Base-by-base conservation (phyloP, 2,888 invertebrate genomes). In the Luperina testacea region DNA sequence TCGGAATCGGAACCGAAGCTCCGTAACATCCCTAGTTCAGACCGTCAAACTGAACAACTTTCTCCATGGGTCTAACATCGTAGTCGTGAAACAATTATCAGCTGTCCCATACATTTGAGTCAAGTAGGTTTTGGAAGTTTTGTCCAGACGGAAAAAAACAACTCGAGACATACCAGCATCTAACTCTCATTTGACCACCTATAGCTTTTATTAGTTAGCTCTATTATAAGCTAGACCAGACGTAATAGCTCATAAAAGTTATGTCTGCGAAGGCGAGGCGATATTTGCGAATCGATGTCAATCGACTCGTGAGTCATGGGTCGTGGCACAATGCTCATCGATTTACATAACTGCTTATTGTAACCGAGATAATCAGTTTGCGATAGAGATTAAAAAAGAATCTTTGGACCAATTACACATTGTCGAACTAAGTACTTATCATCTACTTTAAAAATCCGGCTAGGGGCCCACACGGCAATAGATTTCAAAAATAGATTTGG, bases 201-300 rank as follows among this genome's bases (percentile, higher is more conserved):
- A 72, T 74, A 51, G 63, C 15, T 53, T 84, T 78, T 83, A 87
- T 84, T 64, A 67, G 27, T 84, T 64, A 67, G 27, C 59, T 42
- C 48, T 63, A 79, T 80, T 80, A 76, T 70, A 77, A 78, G 87
- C 84, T 77, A 83, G 81, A 83, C 65, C 63, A 80, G 80, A 77
- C 76, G n/a, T 75, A 83, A 87, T 84, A 70, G 84, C 72, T 84
- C 88, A 69, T 90, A 88, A 90, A 90, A 70, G 67, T 71, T 42
- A 82, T 84, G 77, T 48, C 77, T 83, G 75, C 73, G 80, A 67
- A 79, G 87, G 87, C 84, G 80, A 78, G 75, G 57, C 81, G 17
- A 71, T 78, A 70, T 86, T 84, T 84, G 84, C 70, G 76, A 80
- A 59, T 32, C 59, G 45, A 72, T 72, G 17, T 17, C 87, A 61